phyloP scores from a whole-genome alignment of 2,797 vertebrate genomes.

The Clamator glandarius region DNA sequence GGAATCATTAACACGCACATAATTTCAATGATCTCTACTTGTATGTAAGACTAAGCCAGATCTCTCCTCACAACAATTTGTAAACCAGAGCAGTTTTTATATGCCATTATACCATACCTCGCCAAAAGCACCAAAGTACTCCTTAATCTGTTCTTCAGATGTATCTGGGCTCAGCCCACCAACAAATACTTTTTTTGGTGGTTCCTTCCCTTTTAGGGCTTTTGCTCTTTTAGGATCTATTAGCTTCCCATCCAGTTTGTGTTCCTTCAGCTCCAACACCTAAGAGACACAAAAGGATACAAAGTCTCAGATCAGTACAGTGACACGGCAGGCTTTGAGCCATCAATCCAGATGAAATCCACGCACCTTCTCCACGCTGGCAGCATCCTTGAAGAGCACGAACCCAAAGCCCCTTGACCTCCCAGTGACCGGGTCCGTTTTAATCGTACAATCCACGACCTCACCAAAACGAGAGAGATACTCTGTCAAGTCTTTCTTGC shows the following conservation, averaged over 20 bases:
- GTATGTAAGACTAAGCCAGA: background rate
- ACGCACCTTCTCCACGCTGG: constrained; percentile 87
- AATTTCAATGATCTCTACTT: background rate
- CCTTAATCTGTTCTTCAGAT: constrained; percentile 88
- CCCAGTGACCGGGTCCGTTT: constrained; percentile 89
- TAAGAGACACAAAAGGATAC: constrained; percentile 24
- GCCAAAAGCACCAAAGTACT: constrained; percentile 87
- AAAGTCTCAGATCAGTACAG: background rate
- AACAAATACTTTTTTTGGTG: constrained; percentile 90
- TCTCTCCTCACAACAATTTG: background rate
- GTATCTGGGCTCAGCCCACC: constrained; percentile 89
- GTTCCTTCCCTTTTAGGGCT: constrained; percentile 88
- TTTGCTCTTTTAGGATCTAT: constrained; percentile 91
- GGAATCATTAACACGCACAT: accelerated
- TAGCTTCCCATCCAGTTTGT: constrained; percentile 89
- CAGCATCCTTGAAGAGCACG: constrained; percentile 88
- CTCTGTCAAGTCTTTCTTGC: constrained; percentile 89
- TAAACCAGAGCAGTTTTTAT: background rate
- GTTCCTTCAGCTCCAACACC: constrained; percentile 89
- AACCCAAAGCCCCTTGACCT: constrained; percentile 89
- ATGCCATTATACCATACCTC: constrained; percentile 70
- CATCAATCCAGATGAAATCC: background rate
- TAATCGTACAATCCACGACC: constrained; percentile 90
- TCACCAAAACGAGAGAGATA: constrained; percentile 89
- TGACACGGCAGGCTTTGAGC: background rate